Evolutionary conservation across 2,797 vertebrate genomes (phyloP).

Genomic region (Gila robusta): DNA sequence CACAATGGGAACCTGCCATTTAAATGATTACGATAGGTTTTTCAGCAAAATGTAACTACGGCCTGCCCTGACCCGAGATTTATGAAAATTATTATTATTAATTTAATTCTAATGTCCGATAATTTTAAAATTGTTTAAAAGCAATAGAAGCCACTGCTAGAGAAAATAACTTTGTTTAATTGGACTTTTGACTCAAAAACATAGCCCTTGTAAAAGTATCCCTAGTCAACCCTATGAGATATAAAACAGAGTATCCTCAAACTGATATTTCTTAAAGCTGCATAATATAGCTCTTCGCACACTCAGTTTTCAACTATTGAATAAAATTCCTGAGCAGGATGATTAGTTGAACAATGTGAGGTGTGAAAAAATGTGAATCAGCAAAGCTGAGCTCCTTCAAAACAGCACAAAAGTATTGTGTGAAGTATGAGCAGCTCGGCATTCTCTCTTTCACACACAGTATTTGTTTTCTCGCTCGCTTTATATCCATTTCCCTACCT

Average conservation of each 20-base stretch:
- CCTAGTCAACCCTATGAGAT: not conserved
- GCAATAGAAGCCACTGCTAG: not conserved
- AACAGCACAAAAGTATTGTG: slow-evolving; percentile 39
- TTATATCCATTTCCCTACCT: slow-evolving; percentile 41
- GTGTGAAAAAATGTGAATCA: slow-evolving; percentile 37
- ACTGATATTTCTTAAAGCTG: slow-evolving; percentile 9
- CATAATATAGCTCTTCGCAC: not conserved
- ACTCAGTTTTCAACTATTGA: not conserved
- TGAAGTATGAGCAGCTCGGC: slow-evolving; percentile 13
- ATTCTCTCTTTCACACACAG: slow-evolving; percentile 25
- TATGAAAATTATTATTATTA: not conserved
- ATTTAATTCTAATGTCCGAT: not conserved
- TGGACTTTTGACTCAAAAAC: not conserved
- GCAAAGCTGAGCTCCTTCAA: slow-evolving; percentile 29
- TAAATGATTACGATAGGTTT: not conserved
- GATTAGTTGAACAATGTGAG: slow-evolving; percentile 20
- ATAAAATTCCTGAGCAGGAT: not conserved
- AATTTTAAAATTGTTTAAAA: not conserved
- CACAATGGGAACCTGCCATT: not conserved
- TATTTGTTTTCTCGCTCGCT: slow-evolving; percentile 24
- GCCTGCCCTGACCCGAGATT: not conserved
- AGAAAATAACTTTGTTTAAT: not conserved
- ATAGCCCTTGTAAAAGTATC: not conserved
- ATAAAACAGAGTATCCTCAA: not conserved
- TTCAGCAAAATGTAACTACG: not conserved